phyloP scores from a whole-genome alignment of 2,797 vertebrate genomes.

The Cossypha caffra region DNA sequence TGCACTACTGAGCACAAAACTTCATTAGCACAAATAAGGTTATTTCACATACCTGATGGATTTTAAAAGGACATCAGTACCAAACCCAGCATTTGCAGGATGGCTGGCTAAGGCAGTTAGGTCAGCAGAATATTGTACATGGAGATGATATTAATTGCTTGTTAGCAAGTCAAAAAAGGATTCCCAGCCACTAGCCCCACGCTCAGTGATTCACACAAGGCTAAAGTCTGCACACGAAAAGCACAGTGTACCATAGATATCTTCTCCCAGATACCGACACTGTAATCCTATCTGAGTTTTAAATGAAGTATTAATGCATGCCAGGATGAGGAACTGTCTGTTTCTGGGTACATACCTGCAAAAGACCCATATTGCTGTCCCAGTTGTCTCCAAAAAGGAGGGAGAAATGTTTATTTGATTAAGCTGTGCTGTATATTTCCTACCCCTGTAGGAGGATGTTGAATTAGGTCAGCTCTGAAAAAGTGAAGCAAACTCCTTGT shows the following conservation, averaged over 20 bases:
- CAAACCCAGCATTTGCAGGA: neutral
- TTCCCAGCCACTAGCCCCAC: neutral
- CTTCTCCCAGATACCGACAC: neutral
- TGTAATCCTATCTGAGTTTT: neutral
- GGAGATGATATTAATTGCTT: neutral
- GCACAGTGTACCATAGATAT: neutral
- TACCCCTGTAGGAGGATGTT: neutral
- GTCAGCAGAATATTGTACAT: neutral
- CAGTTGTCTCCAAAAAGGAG: neutral
- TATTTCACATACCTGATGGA: neutral
- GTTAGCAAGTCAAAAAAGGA: neutral
- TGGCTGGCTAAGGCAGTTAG: neutral
- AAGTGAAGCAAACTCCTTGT: neutral
- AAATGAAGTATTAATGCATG: neutral
- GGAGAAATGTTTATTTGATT: neutral
- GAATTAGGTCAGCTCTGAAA: neutral
- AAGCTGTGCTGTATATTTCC: neutral
- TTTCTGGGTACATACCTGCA: neutral
- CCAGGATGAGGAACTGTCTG: neutral
- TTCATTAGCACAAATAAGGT: neutral
- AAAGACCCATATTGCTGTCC: fast-evolving
- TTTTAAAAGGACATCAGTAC: neutral
- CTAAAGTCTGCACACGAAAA: neutral
- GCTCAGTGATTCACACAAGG: neutral
- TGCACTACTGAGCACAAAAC: neutral